A percentile compares a stretch with the other conserved stretches of the same genome.
phyloP scores from a whole-genome alignment of 2,797 vertebrate genomes.

The Echeneis naucrates region DNA sequence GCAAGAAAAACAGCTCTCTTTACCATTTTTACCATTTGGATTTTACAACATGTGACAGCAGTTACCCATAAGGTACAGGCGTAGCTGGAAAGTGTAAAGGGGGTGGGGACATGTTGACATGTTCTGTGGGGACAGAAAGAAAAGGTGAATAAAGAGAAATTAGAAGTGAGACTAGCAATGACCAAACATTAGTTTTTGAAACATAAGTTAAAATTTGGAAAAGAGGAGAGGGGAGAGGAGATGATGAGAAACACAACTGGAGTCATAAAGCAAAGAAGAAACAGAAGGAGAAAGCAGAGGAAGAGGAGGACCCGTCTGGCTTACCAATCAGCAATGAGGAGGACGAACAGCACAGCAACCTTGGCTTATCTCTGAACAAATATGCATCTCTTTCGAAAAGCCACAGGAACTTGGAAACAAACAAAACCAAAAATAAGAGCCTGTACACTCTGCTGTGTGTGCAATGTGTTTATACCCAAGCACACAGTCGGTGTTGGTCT shows the following conservation, averaged over 20 bases:
- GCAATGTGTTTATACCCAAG: slow-evolving; percentile 59
- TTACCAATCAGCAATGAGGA: slow-evolving; percentile 76
- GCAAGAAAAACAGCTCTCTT: background rate
- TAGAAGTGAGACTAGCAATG: slow-evolving; percentile 18
- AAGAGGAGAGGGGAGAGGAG: slow-evolving; percentile 5
- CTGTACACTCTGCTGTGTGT: slow-evolving; percentile 50
- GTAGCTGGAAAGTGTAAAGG: background rate
- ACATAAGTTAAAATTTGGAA: slow-evolving; percentile 18
- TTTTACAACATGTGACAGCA: background rate
- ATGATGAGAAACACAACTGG: slow-evolving; percentile 23
- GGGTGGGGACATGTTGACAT: background rate
- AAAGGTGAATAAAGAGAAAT: slow-evolving; percentile 9
- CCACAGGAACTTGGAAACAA: slow-evolving; percentile 71
- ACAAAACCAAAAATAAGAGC: slow-evolving; percentile 63
- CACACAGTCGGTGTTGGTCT: slow-evolving; percentile 62
- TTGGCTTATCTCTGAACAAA: slow-evolving; percentile 79
- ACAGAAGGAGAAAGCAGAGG: slow-evolving; percentile 54
- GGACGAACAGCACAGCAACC: slow-evolving; percentile 65
- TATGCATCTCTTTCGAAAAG: slow-evolving; percentile 65
- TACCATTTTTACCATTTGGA: background rate
- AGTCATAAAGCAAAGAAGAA: slow-evolving; percentile 49
- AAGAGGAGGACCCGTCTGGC: slow-evolving; percentile 71
- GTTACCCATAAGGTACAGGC: background rate
- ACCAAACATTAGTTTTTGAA: slow-evolving; percentile 24
- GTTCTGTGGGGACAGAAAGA: background rate